Evolutionary conservation across 2,113 vertebrate genomes (phyloP).

Genomic region (Saimiri boliviensis): DNA sequence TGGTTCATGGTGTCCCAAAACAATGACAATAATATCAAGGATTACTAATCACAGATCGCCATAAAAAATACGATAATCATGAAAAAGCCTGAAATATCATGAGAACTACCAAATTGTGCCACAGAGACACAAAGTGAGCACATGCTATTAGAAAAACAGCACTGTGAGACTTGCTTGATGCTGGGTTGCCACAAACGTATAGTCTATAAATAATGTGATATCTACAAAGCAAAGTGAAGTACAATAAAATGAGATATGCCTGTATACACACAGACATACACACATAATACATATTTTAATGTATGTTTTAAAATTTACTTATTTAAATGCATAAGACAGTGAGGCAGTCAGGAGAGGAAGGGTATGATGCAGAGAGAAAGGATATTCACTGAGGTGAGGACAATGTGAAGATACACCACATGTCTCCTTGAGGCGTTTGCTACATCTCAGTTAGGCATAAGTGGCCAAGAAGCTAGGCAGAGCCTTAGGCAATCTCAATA

Average conservation of each 20-base stretch:
- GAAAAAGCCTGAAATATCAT: neutral
- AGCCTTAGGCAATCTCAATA: neutral
- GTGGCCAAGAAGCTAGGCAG: neutral
- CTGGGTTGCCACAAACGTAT: neutral
- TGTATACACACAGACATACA: neutral
- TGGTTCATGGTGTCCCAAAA: neutral
- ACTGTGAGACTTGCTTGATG: neutral
- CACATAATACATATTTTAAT: too few relatives aligned
- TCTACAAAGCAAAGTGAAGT: neutral
- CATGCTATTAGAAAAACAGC: neutral
- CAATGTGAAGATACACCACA: neutral
- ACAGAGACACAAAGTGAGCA: neutral
- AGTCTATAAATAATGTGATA: neutral
- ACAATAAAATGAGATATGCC: neutral
- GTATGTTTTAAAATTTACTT: too few relatives aligned
- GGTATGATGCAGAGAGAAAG: neutral
- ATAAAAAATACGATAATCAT: neutral
- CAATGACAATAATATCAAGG: neutral
- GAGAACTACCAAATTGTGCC: neutral
- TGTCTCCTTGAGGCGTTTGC: neutral
- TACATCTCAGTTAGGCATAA: neutral
- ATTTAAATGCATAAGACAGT: neutral
- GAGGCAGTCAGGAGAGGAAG: neutral
- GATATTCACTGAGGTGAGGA: neutral
- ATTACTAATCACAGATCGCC: neutral